phyloP scores from a whole-genome alignment of 2,797 vertebrate genomes.

The Xenopus petersii region DNA sequence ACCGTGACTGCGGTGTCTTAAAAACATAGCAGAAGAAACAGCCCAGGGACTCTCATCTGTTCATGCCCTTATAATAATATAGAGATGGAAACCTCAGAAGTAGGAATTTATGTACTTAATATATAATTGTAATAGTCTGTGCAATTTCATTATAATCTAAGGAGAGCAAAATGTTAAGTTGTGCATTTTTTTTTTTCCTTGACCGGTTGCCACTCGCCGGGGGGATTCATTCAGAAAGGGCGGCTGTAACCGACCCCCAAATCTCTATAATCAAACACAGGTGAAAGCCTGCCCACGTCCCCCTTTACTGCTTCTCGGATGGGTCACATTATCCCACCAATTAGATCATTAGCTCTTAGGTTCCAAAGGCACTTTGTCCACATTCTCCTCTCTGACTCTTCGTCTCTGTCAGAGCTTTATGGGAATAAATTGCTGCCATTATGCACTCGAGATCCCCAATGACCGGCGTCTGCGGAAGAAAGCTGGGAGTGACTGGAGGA shows the following conservation, averaged over 20 bases:
- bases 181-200: neutral
- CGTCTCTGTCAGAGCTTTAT: neutral
- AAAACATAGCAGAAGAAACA: too few relatives aligned
- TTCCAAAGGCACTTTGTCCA: neutral
- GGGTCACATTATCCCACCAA: neutral
- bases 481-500: constrained; percentile 12
- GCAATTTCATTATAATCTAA: too few relatives aligned
- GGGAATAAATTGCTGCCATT: constrained; percentile 32
- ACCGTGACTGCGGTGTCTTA: too few relatives aligned
- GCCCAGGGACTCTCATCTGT: too few relatives aligned
- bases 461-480: constrained; percentile 2
- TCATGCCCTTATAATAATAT: too few relatives aligned
- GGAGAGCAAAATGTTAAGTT: neutral
- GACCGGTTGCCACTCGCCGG: neutral
- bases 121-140: too few relatives aligned
- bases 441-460: constrained; percentile 5
- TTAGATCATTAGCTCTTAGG: neutral
- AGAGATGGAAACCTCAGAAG: too few relatives aligned
- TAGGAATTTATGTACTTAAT: too few relatives aligned
- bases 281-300: neutral
- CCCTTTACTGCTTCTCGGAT: neutral
- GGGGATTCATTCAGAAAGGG: neutral
- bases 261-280: neutral
- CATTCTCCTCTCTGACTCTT: neutral
- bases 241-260: neutral